Percentiles rank a stretch among this genome's conserved stretches.
phyloP scores from a whole-genome alignment of 1,140 invertebrate genomes.

The Drosophila sp. region DNA sequence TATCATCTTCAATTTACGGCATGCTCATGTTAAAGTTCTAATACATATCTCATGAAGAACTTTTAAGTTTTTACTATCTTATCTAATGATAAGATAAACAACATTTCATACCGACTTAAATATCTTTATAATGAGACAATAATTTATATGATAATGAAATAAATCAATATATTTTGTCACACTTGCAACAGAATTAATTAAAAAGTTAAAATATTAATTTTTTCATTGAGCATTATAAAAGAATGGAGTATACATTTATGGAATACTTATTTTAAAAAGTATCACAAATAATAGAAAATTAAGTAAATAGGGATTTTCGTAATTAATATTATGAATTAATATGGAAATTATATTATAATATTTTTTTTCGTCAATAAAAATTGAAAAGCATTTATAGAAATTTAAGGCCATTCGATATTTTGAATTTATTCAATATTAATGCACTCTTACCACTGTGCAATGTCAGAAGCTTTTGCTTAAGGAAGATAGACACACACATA shows the following conservation, averaged over 20 bases:
- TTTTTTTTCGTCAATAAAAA: background rate
- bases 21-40: background rate
- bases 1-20: slow-evolving; percentile 3
- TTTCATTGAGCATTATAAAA: no score
- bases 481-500: slow-evolving; percentile 27
- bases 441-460: slow-evolving; percentile 20
- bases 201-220: no score
- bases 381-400: background rate
- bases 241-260: no score
- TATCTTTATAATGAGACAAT: slow-evolving; percentile 1
- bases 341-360: no score
- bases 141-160: slow-evolving; percentile 9
- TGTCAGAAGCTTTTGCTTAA: slow-evolving; percentile 38
- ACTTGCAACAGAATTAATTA: slow-evolving; percentile 5
- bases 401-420: background rate
- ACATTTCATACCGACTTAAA: background rate
- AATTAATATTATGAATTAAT: no score
- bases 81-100: slow-evolving; percentile 33
- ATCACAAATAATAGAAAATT: no score
- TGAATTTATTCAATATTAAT: background rate
- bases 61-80: slow-evolving; percentile 32
- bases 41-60: slow-evolving; percentile 9
- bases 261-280: no score
- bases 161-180: slow-evolving; percentile 17
- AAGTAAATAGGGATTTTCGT: no score